These are phyloP conservation scores for Sminthurides bifidus DNA, from an alignment of 1,140 invertebrate species.

Conservation along the genomic window DNA sequence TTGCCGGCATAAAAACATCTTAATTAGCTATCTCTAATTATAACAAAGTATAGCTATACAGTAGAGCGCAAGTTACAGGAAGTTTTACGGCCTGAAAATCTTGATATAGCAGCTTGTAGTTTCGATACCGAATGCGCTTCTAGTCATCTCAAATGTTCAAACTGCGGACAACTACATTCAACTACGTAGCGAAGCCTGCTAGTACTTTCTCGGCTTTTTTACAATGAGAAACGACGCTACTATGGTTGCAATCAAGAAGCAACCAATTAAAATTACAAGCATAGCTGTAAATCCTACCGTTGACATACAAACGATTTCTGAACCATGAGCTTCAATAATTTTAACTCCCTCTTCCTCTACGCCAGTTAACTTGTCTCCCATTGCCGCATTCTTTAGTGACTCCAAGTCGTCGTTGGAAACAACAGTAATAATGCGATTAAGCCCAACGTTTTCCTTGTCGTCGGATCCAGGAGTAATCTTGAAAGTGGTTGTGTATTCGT, in stretches of 20 bases:
- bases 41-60: too few relatives aligned
- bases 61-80: too few relatives aligned
- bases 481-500: constrained; percentile 41
- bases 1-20: too few relatives aligned
- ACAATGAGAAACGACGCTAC: constrained; percentile 25
- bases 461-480: constrained; percentile 44
- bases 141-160: too few relatives aligned
- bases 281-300: constrained; percentile 29
- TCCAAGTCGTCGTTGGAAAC: constrained; percentile 26
- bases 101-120: too few relatives aligned
- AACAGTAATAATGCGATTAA: constrained; percentile 55
- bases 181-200: not conserved
- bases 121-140: too few relatives aligned
- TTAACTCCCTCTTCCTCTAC: constrained; percentile 13
- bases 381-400: not conserved
- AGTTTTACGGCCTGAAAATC: too few relatives aligned
- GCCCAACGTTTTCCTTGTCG: constrained; percentile 62
- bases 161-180: not conserved
- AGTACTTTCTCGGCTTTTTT: constrained; percentile 30
- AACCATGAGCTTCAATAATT: constrained; percentile 19
- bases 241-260: constrained; percentile 26
- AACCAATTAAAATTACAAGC: constrained; percentile 27
- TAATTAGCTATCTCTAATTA: too few relatives aligned
- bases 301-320: constrained; percentile 31
- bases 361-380: not conserved